Evolutionary conservation across 2,113 vertebrate genomes (phyloP).

Genomic region (Gymnarchus niloticus): DNA sequence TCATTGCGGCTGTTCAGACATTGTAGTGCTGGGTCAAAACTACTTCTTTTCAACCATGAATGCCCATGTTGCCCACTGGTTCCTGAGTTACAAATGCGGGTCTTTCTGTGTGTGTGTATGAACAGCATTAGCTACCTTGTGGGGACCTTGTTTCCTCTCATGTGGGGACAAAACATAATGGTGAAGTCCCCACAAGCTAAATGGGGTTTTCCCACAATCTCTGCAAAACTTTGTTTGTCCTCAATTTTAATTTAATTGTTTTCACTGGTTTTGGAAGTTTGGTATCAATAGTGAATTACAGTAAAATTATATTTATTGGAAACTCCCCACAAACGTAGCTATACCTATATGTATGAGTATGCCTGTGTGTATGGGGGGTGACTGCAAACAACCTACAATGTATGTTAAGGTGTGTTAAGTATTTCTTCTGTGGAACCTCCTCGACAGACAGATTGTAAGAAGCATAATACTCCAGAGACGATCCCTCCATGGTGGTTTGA

Average conservation of each 20-base stretch:
- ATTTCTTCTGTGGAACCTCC: slow-evolving; percentile 4
- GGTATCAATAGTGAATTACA: neutral
- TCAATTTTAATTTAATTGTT: neutral
- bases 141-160: neutral
- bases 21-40: neutral
- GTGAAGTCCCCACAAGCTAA: neutral
- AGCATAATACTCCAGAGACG: neutral
- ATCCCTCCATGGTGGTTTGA: neutral
- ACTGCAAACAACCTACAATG: neutral
- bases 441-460: neutral
- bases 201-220: neutral
- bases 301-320: neutral
- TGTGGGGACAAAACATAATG: neutral
- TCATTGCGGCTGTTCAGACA: neutral
- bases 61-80: neutral
- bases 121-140: neutral
- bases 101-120: neutral
- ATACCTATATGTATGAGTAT: neutral
- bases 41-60: neutral
- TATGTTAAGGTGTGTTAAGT: neutral
- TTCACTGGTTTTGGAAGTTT: neutral
- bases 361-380: neutral
- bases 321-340: neutral
- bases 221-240: neutral
- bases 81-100: neutral